These are phyloP conservation scores for Epinephelus moara DNA, from an alignment of 2,113 vertebrate genomes.

Conservation along the genomic window DNA sequence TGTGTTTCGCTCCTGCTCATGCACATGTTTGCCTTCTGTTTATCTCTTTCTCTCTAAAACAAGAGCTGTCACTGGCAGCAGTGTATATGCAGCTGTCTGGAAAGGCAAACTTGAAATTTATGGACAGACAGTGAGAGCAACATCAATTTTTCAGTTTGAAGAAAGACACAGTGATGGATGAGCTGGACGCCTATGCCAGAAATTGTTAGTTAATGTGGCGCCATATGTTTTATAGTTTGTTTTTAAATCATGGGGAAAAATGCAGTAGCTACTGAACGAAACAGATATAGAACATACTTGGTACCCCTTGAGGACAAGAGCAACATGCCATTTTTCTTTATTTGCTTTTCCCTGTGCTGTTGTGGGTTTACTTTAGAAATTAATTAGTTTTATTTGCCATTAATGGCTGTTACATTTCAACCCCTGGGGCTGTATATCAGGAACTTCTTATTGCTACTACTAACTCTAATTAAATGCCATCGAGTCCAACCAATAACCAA, in stretches of 20 bases:
- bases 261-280: neutral
- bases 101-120: slow-evolving; percentile 29
- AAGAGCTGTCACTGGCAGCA: slow-evolving; percentile 4
- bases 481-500: neutral
- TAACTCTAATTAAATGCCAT: slow-evolving; percentile 1
- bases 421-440: neutral
- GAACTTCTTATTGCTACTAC: neutral
- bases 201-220: neutral
- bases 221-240: neutral
- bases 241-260: neutral
- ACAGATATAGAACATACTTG: neutral
- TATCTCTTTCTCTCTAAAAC: slow-evolving; percentile 13
- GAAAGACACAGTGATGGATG: neutral
- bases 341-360: neutral
- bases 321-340: neutral
- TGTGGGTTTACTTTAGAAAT: slow-evolving; percentile 24
- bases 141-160: slow-evolving; percentile 20
- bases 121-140: slow-evolving; percentile 22
- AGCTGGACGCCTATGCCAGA: neutral
- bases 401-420: neutral
- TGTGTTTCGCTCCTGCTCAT: slow-evolving; percentile 28
- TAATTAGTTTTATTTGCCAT: slow-evolving; percentile 14
- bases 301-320: neutral
- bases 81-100: neutral
- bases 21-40: slow-evolving; percentile 32